These are phyloP conservation scores for Netelia inedita DNA, from an alignment of 2,888 invertebrate genomes.

Conservation along the genomic window DNA sequence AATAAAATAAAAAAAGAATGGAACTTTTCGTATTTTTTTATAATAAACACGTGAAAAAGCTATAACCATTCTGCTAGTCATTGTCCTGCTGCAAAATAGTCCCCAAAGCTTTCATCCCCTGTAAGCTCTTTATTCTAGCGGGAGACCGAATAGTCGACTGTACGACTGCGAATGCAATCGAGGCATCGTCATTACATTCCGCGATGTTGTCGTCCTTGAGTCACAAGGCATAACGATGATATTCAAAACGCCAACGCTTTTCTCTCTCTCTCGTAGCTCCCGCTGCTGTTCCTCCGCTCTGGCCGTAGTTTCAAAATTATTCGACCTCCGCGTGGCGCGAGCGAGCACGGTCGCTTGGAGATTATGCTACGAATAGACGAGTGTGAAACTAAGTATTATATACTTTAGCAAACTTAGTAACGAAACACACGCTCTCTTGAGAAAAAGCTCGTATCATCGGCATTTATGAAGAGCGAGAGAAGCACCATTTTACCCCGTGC, in stretches of 20 bases:
- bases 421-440: conserved; percentile 37
- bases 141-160: conserved; percentile 13
- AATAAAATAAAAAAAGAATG: no score
- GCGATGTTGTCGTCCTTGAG: conserved; percentile 70
- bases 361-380: conserved; percentile 72
- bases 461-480: conserved; percentile 27
- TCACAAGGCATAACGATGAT: conserved; percentile 63
- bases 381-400: conserved; percentile 32
- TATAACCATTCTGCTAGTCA: neutral
- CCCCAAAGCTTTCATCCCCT: neutral
- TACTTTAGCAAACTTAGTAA: neutral
- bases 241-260: conserved; percentile 68
- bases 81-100: neutral
- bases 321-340: conserved; percentile 66
- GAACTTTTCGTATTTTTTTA: no score
- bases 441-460: conserved; percentile 51
- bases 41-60: no score
- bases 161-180: conserved; percentile 24
- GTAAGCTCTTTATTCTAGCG: conserved; percentile 49
- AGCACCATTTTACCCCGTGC: conserved; percentile 46
- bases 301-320: conserved; percentile 70
- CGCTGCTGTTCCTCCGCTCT: conserved; percentile 15
- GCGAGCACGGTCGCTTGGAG: conserved; percentile 66
- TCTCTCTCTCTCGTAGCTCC: conserved; percentile 27
- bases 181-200: conserved; percentile 67